Conservation (phyloP, 35 echinoderm and acorn worm species). For the Holothuria glaberrima region DNA sequence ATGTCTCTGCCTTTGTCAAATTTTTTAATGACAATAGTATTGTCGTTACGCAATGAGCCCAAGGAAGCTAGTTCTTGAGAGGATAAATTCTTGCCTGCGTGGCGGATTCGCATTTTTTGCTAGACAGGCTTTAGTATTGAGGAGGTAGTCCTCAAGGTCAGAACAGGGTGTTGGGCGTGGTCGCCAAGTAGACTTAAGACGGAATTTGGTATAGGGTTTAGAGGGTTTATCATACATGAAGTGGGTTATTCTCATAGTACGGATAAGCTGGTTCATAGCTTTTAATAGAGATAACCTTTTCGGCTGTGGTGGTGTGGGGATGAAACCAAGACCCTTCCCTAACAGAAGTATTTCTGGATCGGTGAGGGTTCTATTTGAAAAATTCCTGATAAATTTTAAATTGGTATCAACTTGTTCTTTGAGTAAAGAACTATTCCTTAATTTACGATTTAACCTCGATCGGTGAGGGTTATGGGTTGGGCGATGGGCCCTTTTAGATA, state of each 20-base stretch:
- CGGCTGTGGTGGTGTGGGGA: not conserved
- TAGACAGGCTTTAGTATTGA: not conserved
- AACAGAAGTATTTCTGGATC: not conserved
- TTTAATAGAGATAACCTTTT: not conserved
- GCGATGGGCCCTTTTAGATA: no score
- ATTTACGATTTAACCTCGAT: no score
- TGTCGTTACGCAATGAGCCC: not conserved
- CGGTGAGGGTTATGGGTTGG: no score
- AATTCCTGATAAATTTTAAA: not conserved
- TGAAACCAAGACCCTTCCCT: not conserved
- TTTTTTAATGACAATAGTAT: not conserved
- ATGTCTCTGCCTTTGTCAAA: not conserved
- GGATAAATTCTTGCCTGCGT: not conserved
- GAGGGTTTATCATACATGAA: not conserved
- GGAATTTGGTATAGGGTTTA: not conserved
- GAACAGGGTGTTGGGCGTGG: not conserved
- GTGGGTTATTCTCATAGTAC: not conserved
- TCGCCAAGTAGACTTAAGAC: not conserved
- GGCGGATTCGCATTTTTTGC: not conserved
- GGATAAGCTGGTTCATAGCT: conserved; percentile 12
- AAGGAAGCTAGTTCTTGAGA: not conserved
- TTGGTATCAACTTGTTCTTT: conserved; percentile 10
- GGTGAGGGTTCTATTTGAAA: not conserved
- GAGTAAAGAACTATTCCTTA: no score
- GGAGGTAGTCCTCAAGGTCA: not conserved